Base-by-base conservation (phyloP, 2,888 invertebrate genomes). In the Hypolimnas misippus region DNA sequence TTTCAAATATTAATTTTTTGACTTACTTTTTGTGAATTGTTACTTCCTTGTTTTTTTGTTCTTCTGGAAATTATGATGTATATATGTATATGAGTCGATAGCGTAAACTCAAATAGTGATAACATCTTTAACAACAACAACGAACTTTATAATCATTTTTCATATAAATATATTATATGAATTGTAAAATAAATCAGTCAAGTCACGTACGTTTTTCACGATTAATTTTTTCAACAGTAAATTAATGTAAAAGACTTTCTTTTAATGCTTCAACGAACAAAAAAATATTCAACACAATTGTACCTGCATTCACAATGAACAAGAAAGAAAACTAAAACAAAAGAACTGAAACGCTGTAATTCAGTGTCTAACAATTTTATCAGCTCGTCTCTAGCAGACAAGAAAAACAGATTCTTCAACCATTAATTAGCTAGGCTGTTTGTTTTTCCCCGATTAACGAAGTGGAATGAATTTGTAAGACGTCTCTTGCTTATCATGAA, bases 361-460 rank as follows among this genome's bases (percentile, higher is more conserved):
- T 17, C 33, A 42, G 44, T 21, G 16, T 14, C 21, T 42, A 51
- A 6, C 5, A 42, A 42, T 14, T 52, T 21, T 44, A 52, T 52
- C 52, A 42, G 33, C 21, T 29, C 16, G 12, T 29, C 35, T 52
- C 31, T 14, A 52, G 42, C 21, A 14, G 21, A 46, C 44, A 29
- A 42, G 31, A 6, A 55, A 56, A 56, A 42, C 40, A 3, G 8
- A n/a, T 38, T 38, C n/a, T 19, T 5, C 12, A 14, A 29, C 29
- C 49, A 49, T 49, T 49, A 49, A 42, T 12, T 42, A 44, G 31
- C n/a, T n/a, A n/a, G 31, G 38, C 40, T 40, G 19, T 51, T 51
- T 42, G 42, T 40, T 58, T 31, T 46, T 10, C 14, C 19, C 19
- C 51, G 54, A 62, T 55, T 62, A 65, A 65, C 51, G 62, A 57